Conservation (phyloP, 2,797 vertebrate genomes). For the Intellagama lesueurii region DNA sequence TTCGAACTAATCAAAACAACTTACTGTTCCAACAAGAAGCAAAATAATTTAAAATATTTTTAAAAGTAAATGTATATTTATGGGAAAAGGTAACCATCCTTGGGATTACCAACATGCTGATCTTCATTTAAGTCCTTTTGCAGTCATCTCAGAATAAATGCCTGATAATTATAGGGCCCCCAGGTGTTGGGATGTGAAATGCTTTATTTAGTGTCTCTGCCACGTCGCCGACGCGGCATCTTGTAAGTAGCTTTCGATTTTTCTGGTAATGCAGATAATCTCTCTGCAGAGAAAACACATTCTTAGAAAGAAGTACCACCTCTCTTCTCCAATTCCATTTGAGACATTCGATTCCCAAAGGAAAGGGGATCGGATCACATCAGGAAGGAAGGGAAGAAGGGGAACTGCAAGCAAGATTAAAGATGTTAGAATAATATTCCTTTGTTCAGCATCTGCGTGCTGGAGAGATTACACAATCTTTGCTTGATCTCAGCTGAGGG, state of each 20-base stretch:
- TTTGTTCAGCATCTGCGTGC: slow-evolving; percentile 86
- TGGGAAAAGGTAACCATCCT: slow-evolving; percentile 42
- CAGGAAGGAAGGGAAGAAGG: slow-evolving; percentile 84
- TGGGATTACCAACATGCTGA: slow-evolving; percentile 59
- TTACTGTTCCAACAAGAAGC: slow-evolving; percentile 25
- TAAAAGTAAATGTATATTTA: slow-evolving; percentile 12
- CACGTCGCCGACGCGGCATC: neutral
- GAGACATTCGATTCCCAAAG: slow-evolving; percentile 85
- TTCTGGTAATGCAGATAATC: slow-evolving; percentile 80
- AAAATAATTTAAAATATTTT: slow-evolving; percentile 19
- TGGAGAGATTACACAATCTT: slow-evolving; percentile 90
- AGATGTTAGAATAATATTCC: slow-evolving; percentile 93
- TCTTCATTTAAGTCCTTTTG: slow-evolving; percentile 56
- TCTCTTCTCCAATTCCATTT: slow-evolving; percentile 87
- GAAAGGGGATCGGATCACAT: slow-evolving; percentile 76
- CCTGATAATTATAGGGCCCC: slow-evolving; percentile 53
- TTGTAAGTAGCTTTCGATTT: slow-evolving; percentile 74
- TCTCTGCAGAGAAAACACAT: slow-evolving; percentile 81
- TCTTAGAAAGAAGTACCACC: slow-evolving; percentile 82
- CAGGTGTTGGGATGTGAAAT: slow-evolving; percentile 57
- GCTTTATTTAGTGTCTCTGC: neutral
- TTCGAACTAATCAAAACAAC: slow-evolving; percentile 39
- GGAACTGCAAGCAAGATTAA: slow-evolving; percentile 81
- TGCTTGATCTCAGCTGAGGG: slow-evolving; percentile 85
- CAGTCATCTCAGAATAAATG: slow-evolving; percentile 60